Evolutionary conservation across 2,797 vertebrate genomes (phyloP).

Genomic region (Galago senegalensis): DNA sequence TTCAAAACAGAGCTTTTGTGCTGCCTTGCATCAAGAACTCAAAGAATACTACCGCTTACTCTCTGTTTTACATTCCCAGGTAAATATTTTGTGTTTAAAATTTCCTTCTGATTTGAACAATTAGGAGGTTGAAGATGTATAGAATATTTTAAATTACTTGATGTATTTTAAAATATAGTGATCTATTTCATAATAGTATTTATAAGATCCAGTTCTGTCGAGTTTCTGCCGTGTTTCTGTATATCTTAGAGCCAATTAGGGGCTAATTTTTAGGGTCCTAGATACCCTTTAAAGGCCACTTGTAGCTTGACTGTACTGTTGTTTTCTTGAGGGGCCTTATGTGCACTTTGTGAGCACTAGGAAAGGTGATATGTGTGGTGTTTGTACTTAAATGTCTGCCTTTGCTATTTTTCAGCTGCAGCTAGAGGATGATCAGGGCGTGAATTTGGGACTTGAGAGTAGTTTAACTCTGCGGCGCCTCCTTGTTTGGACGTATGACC

Average conservation of each 20-base stretch:
- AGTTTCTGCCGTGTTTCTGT: background rate
- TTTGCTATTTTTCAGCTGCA: slow-evolving; percentile 92
- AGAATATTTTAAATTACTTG: background rate
- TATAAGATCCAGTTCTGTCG: background rate
- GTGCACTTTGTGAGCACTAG: background rate
- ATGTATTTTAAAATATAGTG: background rate
- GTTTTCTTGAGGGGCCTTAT: background rate
- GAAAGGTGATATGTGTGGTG: background rate
- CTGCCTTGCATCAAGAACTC: slow-evolving; percentile 97
- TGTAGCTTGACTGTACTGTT: background rate
- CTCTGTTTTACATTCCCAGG: slow-evolving; percentile 98
- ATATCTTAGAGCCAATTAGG: background rate
- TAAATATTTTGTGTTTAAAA: slow-evolving; percentile 78
- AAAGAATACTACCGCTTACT: slow-evolving; percentile 98
- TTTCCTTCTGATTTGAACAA: background rate
- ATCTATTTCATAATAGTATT: background rate
- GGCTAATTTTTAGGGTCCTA: background rate
- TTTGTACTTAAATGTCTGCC: background rate
- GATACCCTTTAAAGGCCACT: background rate
- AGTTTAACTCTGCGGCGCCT: slow-evolving; percentile 96
- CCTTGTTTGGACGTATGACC: slow-evolving; percentile 98
- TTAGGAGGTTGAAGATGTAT: background rate
- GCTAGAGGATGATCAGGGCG: slow-evolving; percentile 97
- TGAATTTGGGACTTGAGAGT: slow-evolving; percentile 94
- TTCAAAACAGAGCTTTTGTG: slow-evolving; percentile 95